Conservation (phyloP, 2,797 vertebrate genomes). For the Myotis findleyi region DNA sequence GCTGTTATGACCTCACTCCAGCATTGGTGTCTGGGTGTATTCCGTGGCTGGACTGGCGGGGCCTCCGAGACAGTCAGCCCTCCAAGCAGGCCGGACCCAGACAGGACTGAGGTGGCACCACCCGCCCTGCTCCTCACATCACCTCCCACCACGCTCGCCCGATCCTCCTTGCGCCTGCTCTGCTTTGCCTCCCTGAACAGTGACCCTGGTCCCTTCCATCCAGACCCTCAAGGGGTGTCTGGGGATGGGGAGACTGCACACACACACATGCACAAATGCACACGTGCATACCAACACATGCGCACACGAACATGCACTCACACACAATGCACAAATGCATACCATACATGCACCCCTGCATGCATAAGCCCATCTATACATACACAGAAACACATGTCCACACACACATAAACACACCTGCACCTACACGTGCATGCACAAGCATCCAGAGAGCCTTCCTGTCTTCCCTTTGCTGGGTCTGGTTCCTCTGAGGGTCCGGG, state of each 20-base stretch:
- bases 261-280: no score
- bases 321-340: no score
- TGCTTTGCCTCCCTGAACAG: background rate
- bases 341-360: no score
- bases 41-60: background rate
- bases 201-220: no score
- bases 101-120: background rate
- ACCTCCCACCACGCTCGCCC: fast-evolving
- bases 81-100: background rate
- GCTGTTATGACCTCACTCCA: background rate
- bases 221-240: background rate
- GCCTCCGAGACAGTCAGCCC: background rate
- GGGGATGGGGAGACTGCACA: background rate
- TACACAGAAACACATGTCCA: background rate
- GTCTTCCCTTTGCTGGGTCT: background rate
- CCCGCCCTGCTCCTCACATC: background rate
- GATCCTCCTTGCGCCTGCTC: background rate
- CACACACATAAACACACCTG: background rate
- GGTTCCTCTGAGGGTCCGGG: background rate
- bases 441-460: background rate
- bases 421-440: no score
- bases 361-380: no score
- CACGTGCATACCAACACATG: fast-evolving
- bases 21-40: background rate
- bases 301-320: fast-evolving